Percentiles rank a stretch among this genome's conserved stretches.
phyloP scores from a whole-genome alignment of 1,140 invertebrate genomes.

The Solen grandis region DNA sequence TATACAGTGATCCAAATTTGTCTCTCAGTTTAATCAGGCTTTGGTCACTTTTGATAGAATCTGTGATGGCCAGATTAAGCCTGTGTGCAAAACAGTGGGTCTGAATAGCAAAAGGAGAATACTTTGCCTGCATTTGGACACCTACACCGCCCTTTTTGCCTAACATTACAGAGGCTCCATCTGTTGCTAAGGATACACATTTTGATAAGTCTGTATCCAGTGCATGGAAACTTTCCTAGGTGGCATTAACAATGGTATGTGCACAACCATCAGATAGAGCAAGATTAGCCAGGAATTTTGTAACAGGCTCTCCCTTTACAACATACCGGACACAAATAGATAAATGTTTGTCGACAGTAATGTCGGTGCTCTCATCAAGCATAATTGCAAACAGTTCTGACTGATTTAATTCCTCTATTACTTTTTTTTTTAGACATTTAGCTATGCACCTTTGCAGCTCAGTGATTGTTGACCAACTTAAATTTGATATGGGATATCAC shows the following conservation, averaged over 20 bases:
- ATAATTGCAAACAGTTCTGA: too few species aligned
- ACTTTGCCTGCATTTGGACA: constrained; percentile 6
- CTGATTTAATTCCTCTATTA: too few species aligned
- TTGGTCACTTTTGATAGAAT: constrained; percentile 33
- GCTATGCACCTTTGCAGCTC: too few species aligned
- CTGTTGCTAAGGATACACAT: constrained; percentile 7
- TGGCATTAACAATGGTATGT: constrained; percentile 15
- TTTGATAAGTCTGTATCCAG: neutral
- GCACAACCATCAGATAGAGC: too few species aligned
- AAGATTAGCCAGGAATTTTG: too few species aligned
- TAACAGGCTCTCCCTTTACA: constrained; percentile 4
- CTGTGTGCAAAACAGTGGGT: neutral
- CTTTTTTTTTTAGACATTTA: too few species aligned
- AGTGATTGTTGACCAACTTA: too few species aligned
- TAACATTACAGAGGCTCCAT: constrained; percentile 11
- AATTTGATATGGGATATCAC: too few species aligned
- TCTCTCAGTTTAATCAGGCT: constrained; percentile 25
- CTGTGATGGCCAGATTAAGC: constrained; percentile 21
- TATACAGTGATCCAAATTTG: constrained; percentile 34
- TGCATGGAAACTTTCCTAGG: neutral
- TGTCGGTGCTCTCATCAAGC: constrained; percentile 34
- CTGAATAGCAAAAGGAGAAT: constrained; percentile 15
- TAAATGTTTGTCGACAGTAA: constrained; percentile 5
- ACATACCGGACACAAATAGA: constrained; percentile 14
- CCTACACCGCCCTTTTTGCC: constrained; percentile 5